phyloP scores from a whole-genome alignment of 2,797 vertebrate species.

The Centroberyx gerrardi region DNA sequence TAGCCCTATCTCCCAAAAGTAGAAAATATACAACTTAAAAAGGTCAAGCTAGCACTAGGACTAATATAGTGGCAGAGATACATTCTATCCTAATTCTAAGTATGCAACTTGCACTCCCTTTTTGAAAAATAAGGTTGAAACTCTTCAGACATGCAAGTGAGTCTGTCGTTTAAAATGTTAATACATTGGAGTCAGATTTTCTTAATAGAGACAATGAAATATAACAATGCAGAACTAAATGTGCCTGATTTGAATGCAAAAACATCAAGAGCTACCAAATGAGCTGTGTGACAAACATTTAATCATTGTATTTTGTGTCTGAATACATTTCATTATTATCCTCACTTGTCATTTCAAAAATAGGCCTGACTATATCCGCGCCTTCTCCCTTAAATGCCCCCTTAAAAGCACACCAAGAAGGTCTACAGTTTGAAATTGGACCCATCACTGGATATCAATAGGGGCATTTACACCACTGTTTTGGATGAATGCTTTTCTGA shows the following conservation, averaged over 20 bases:
- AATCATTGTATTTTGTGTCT: neutral
- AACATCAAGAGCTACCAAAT: constrained; percentile 1
- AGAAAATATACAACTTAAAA: constrained; percentile 70
- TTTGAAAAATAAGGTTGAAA: constrained; percentile 31
- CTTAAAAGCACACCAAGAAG: neutral
- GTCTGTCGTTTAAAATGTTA: constrained; percentile 13
- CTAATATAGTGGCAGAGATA: constrained; percentile 40
- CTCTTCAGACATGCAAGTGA: constrained; percentile 67
- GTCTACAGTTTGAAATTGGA: neutral
- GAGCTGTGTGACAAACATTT: constrained; percentile 1
- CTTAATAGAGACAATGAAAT: neutral
- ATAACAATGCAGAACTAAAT: constrained; percentile 22
- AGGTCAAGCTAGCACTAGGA: constrained; percentile 54
- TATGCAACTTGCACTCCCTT: constrained; percentile 41
- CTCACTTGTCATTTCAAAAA: constrained; percentile 5
- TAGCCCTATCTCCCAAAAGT: constrained; percentile 80
- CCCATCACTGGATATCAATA: neutral
- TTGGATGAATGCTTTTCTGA: too few relatives aligned
- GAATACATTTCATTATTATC: constrained; percentile 19
- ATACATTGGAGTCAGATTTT: constrained; percentile 10
- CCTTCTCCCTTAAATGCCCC: neutral
- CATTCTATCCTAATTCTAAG: constrained; percentile 19
- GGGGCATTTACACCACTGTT: neutral
- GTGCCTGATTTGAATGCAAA: constrained; percentile 20
- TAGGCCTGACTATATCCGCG: neutral